Evolutionary conservation across 2,113 vertebrate genomes (phyloP).

Genomic region (Ceratotherium simum): DNA sequence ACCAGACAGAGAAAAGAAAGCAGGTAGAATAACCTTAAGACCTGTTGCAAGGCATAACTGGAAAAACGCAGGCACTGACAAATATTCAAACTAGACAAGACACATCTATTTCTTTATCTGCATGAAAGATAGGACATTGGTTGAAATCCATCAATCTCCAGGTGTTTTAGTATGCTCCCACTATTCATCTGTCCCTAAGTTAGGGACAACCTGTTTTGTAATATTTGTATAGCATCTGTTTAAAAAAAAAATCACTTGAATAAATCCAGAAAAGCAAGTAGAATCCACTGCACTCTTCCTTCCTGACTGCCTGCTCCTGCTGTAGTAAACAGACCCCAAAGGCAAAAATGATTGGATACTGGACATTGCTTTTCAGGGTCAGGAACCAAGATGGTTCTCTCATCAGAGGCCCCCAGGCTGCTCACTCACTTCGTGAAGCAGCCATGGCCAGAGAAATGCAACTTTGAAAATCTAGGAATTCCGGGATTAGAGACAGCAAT

Average conservation of each 20-base stretch:
- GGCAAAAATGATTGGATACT: background rate
- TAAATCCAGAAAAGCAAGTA: conserved; percentile 1
- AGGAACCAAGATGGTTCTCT: background rate
- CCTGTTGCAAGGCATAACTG: background rate
- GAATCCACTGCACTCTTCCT: background rate
- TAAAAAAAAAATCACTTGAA: background rate
- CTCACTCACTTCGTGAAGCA: background rate
- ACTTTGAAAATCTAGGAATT: background rate
- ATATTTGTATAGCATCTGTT: background rate
- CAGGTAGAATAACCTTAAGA: background rate
- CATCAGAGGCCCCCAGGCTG: background rate
- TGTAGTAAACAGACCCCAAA: background rate
- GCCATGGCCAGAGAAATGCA: background rate
- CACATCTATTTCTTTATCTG: background rate
- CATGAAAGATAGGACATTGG: background rate
- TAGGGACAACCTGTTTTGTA: background rate
- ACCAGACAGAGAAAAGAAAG: background rate
- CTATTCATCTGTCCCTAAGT: background rate
- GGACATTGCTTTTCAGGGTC: background rate
- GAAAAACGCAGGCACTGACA: background rate
- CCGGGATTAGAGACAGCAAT: background rate
- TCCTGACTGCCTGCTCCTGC: background rate
- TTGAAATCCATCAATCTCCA: background rate
- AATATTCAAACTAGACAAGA: background rate
- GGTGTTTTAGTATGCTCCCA: background rate